A percentile compares a stretch with the other conserved stretches of the same genome.
These are phyloP conservation scores for Dermatemys mawii DNA, from an alignment of 2,113 vertebrate genomes.

Conservation along the genomic window DNA sequence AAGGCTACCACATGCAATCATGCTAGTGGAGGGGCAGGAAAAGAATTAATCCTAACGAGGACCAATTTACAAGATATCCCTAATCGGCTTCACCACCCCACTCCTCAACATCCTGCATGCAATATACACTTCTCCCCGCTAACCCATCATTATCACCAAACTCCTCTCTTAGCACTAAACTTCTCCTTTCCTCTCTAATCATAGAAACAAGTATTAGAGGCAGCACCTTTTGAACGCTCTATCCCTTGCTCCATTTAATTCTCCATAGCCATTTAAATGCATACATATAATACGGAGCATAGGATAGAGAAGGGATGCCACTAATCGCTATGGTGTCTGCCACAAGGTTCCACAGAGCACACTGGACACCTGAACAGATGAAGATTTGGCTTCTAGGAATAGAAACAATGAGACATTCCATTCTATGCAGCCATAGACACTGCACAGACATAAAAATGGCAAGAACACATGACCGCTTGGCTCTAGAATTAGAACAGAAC, in stretches of 20 bases:
- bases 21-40: accelerated
- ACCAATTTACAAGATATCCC: not conserved
- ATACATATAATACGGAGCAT: accelerated
- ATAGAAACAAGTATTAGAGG: not conserved
- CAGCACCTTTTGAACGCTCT: not conserved
- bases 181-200: not conserved
- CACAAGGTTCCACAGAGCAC: accelerated
- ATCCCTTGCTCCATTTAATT: accelerated
- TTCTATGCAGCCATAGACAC: not conserved
- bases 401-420: accelerated
- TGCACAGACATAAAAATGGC: not conserved
- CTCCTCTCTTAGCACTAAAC: not conserved
- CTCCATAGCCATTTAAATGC: not conserved
- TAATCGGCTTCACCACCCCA: not conserved
- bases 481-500: not conserved
- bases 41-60: not conserved
- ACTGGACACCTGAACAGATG: accelerated
- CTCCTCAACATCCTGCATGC: not conserved
- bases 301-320: not conserved
- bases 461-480: not conserved
- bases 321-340: accelerated
- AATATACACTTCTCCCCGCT: not conserved
- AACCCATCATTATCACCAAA: not conserved
- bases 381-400: not conserved
- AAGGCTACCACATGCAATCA: accelerated